These are phyloP conservation scores for Porites australiensis DNA, from an alignment of 64 coral and sea anemone genomes.

Conservation along the genomic window DNA sequence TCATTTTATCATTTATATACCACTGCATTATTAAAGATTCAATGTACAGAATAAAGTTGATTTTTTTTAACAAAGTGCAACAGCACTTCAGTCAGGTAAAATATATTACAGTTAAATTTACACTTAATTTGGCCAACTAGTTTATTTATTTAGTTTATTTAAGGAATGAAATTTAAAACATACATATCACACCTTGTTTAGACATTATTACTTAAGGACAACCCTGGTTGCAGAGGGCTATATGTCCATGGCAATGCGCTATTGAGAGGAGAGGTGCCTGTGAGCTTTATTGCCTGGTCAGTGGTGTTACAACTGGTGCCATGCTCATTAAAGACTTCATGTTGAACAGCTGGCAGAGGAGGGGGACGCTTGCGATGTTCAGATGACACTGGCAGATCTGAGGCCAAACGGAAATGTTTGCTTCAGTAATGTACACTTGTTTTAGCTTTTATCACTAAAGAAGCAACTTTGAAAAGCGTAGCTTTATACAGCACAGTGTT, in stretches of 20 bases:
- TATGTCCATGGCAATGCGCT: conserved; percentile 75
- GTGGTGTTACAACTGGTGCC: conserved; percentile 52
- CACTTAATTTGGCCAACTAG: neutral
- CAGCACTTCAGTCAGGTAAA: neutral
- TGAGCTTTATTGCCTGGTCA: conserved; percentile 69
- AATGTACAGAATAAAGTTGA: too few relatives aligned
- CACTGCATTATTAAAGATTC: too few relatives aligned
- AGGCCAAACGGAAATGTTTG: conserved; percentile 42
- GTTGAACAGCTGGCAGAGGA: conserved; percentile 46
- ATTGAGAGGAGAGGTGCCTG: conserved; percentile 77
- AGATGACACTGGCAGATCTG: conserved; percentile 5
- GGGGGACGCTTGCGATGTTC: conserved; percentile 52
- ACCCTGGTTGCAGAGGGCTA: conserved; percentile 22
- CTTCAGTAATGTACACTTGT: neutral
- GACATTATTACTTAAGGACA: conserved; percentile 45
- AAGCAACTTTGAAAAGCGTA: too few relatives aligned
- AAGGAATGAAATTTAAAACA: conserved; percentile 3
- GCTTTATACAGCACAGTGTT: too few relatives aligned
- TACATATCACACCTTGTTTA: conserved; percentile 32
- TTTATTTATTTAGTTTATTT: neutral
- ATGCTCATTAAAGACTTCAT: conserved; percentile 33
- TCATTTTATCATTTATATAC: too few relatives aligned
- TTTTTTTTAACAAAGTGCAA: neutral
- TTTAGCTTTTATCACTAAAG: neutral
- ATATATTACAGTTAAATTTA: neutral